phyloP scores from a whole-genome alignment of 2,797 vertebrate species.

The Potorous gilbertii region DNA sequence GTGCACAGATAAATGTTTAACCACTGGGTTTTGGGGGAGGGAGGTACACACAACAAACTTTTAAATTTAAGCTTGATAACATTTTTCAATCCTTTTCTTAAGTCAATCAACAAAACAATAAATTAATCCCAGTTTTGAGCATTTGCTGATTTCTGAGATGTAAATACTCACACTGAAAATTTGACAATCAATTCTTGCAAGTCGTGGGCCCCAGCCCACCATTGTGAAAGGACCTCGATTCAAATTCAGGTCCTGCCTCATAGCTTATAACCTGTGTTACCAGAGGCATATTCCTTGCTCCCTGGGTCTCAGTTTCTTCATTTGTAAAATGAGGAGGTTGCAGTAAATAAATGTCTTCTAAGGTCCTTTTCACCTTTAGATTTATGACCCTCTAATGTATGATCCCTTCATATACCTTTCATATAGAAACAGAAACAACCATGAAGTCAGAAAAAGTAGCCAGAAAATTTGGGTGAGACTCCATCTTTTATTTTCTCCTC shows the following conservation, averaged over 20 bases:
- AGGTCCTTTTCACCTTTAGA: background rate
- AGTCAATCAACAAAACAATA: background rate
- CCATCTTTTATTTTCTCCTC: constrained; percentile 42
- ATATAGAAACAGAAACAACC: background rate
- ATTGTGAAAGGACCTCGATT: background rate
- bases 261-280: background rate
- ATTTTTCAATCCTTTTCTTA: background rate
- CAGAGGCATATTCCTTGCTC: background rate
- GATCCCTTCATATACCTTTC: background rate
- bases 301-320: background rate
- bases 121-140: background rate
- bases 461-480: accelerated
- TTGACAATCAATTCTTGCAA: background rate
- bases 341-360: background rate
- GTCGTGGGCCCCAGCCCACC: background rate
- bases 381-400: background rate
- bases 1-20: background rate
- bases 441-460: background rate
- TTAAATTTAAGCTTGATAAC: background rate
- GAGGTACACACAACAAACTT: background rate
- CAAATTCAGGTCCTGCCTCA: background rate
- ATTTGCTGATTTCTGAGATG: background rate
- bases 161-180: background rate
- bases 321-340: background rate
- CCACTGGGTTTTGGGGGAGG: background rate